These are phyloP conservation scores for Vulpes ferrilata DNA, from an alignment of 2,113 vertebrate genomes.

Conservation along the genomic window DNA sequence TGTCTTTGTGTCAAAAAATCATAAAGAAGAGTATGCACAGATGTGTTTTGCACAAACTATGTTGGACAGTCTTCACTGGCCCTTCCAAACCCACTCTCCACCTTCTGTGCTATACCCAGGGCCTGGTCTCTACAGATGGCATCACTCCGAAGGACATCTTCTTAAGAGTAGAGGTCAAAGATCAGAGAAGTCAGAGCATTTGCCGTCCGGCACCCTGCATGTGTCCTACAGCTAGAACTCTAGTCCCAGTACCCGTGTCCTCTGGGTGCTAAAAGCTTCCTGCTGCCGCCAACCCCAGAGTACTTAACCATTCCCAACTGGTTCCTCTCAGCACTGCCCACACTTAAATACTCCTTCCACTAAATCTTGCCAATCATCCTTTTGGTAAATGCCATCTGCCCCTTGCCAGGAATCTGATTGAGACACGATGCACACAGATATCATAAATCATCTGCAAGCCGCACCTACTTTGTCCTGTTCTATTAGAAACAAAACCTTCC, in stretches of 20 bases:
- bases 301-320: neutral
- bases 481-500: neutral
- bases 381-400: neutral
- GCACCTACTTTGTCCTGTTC: neutral
- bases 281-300: neutral
- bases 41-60: neutral
- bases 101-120: neutral
- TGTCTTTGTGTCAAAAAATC: slow-evolving; percentile 13
- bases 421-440: neutral
- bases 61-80: neutral
- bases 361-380: neutral
- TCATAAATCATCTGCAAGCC: neutral
- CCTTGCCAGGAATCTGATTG: neutral
- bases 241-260: accelerated
- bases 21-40: neutral
- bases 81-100: neutral
- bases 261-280: neutral
- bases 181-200: neutral
- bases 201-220: neutral
- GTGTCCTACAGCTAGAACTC: neutral
- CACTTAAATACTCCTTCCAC: neutral
- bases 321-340: no score
- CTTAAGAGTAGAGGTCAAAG: neutral
- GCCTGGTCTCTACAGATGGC: neutral
- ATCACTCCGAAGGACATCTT: neutral